Percentiles rank a stretch among this genome's conserved stretches.
These are phyloP conservation scores for Aporrectodea caliginosa DNA, from an alignment of 1,140 invertebrate species.

Conservation along the genomic window DNA sequence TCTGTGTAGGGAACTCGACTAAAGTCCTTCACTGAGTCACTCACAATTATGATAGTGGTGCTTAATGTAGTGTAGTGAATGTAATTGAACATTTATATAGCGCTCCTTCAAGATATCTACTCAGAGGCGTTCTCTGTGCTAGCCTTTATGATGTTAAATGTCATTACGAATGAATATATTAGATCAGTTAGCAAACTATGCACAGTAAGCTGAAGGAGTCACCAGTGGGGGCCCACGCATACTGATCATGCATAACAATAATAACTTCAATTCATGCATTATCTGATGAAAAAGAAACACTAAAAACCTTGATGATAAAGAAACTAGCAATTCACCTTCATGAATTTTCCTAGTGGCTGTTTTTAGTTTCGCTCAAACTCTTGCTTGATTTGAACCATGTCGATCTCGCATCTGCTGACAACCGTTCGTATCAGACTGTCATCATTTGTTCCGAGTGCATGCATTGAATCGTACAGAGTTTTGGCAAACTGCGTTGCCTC, in stretches of 20 bases:
- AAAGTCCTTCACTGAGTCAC: no score
- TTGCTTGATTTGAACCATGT: slow-evolving; percentile 58
- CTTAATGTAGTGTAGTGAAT: no score
- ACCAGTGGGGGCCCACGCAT: no score
- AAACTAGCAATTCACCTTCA: slow-evolving; percentile 48
- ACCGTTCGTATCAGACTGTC: slow-evolving; percentile 55
- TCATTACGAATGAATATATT: not conserved
- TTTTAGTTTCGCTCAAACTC: slow-evolving; percentile 54
- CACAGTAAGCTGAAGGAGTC: no score
- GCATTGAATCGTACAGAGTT: slow-evolving; percentile 53
- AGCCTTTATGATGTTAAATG: no score
- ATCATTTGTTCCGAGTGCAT: slow-evolving; percentile 57
- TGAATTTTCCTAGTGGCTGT: slow-evolving; percentile 53
- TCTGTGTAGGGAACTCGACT: no score
- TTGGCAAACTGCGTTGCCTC: slow-evolving; percentile 50
- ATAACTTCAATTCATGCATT: not conserved
- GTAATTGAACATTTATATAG: no score
- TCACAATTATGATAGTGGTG: no score
- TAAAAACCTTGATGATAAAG: slow-evolving; percentile 5
- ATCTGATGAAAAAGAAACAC: no score
- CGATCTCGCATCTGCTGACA: slow-evolving; percentile 57
- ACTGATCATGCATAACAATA: not conserved
- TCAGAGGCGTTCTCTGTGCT: no score
- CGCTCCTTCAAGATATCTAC: no score
- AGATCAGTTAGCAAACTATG: not conserved